These are phyloP conservation scores for Anomalospiza imberbis DNA, from an alignment of 2,797 vertebrate species.

Conservation along the genomic window DNA sequence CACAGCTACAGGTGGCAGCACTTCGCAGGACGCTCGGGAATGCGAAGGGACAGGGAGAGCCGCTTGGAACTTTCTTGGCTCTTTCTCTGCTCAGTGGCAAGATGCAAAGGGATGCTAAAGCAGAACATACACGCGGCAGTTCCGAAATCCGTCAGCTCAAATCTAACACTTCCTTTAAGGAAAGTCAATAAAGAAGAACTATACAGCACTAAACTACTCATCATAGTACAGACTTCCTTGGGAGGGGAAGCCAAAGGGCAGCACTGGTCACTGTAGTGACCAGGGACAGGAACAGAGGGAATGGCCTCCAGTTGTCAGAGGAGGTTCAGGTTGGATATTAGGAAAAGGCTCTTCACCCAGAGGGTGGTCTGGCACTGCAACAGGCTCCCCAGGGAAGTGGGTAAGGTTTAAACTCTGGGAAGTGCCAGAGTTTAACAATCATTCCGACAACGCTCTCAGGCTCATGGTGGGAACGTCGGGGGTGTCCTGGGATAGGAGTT, in stretches of 20 bases:
- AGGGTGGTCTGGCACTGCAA: neutral
- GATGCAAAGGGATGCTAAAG: no score
- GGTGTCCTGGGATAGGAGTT: no score
- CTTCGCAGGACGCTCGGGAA: rapidly evolving
- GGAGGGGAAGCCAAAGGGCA: neutral
- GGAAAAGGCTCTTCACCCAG: neutral
- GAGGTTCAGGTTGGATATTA: neutral
- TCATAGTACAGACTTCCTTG: neutral
- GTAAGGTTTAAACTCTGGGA: no score
- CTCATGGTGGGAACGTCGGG: neutral
- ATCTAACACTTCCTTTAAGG: neutral
- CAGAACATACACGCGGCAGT: rapidly evolving
- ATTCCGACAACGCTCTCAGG: neutral
- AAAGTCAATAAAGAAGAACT: neutral
- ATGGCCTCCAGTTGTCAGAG: neutral
- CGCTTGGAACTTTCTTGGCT: rapidly evolving
- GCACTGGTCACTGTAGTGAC: neutral
- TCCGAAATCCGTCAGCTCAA: neutral
- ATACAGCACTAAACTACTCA: no score
- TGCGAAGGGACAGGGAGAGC: neutral
- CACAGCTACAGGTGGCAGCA: neutral
- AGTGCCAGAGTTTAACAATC: neutral
- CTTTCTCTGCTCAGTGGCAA: rapidly evolving
- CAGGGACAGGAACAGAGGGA: neutral
- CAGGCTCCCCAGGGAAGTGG: neutral